Evolutionary conservation across 2,888 invertebrate genomes (phyloP).

Genomic region (Shargacucullia verbasci): DNA sequence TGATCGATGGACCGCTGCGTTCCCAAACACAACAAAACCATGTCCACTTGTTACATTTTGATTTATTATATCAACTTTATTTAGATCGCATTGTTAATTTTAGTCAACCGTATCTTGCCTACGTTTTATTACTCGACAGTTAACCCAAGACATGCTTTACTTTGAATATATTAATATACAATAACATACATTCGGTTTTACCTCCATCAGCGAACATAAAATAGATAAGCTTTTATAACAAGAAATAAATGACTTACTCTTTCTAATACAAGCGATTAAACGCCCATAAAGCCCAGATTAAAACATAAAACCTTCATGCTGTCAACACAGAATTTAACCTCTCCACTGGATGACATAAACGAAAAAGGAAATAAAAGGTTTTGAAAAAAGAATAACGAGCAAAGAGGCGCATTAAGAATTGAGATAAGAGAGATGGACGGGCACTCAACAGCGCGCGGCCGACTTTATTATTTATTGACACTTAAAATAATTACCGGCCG

Average conservation of each 20-base stretch:
- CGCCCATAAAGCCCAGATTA: slow-evolving; percentile 83
- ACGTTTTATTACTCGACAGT: slow-evolving; percentile 62
- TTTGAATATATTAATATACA: slow-evolving; percentile 64
- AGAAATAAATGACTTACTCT: slow-evolving; percentile 63
- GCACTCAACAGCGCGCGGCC: slow-evolving; percentile 84
- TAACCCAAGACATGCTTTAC: slow-evolving; percentile 51
- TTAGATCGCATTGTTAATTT: slow-evolving; percentile 69
- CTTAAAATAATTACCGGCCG: slow-evolving; percentile 87
- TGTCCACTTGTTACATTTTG: slow-evolving; percentile 77
- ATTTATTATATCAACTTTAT: slow-evolving; percentile 74
- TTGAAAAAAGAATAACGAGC: slow-evolving; percentile 81
- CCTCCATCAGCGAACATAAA: slow-evolving; percentile 71
- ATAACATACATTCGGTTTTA: slow-evolving; percentile 61
- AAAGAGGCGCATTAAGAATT: slow-evolving; percentile 89
- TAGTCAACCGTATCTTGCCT: slow-evolving; percentile 56
- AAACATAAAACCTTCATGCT: slow-evolving; percentile 87
- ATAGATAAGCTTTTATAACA: slow-evolving; percentile 72
- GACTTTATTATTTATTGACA: slow-evolving; percentile 89
- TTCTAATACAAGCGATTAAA: slow-evolving; percentile 77
- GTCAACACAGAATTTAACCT: slow-evolving; percentile 87
- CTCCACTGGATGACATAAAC: slow-evolving; percentile 79
- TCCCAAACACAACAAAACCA: slow-evolving; percentile 74
- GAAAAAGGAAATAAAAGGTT: slow-evolving; percentile 75
- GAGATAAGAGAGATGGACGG: slow-evolving; percentile 89
- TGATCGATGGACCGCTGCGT: slow-evolving; percentile 81